A percentile compares a stretch with the other conserved stretches of the same genome.
phyloP scores from a whole-genome alignment of 2,797 vertebrate species.

The Lophius americanus region DNA sequence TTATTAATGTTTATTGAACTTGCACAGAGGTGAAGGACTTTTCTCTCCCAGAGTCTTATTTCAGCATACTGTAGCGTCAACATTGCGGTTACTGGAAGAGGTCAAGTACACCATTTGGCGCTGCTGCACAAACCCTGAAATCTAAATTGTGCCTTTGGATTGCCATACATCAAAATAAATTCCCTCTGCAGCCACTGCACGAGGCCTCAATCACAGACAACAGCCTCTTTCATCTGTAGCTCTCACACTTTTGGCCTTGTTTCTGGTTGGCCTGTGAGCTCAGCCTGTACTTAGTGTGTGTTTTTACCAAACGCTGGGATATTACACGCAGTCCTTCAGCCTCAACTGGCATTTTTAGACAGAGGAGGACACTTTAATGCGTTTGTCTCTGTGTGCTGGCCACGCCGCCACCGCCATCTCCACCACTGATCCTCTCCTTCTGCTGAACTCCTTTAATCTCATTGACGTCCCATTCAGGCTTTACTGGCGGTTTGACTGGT shows the following conservation, averaged over 20 bases:
- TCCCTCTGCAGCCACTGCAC: constrained; percentile 69
- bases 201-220: constrained; percentile 73
- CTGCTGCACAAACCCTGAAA: constrained; percentile 60
- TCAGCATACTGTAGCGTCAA: constrained; percentile 45
- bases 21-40: constrained; percentile 10
- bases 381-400: constrained; percentile 66
- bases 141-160: constrained; percentile 78
- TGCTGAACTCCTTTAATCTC: constrained; percentile 60
- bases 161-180: constrained; percentile 78
- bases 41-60: constrained; percentile 53
- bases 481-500: constrained; percentile 58
- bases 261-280: constrained; percentile 77
- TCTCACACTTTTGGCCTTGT: constrained; percentile 79
- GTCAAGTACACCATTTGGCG: constrained; percentile 71
- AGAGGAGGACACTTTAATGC: constrained; percentile 74
- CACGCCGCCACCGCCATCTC: constrained; percentile 49
- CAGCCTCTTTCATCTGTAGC: constrained; percentile 73
- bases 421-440: constrained; percentile 36
- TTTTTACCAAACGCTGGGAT: constrained; percentile 71
- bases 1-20: too few species aligned
- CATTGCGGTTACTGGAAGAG: constrained; percentile 59
- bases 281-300: constrained; percentile 73
- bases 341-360: constrained; percentile 76
- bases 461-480: constrained; percentile 53
- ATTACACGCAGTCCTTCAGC: constrained; percentile 63